These are phyloP conservation scores for Phrynosoma blainvillii DNA, from an alignment of 2,113 vertebrate genomes.

Conservation along the genomic window DNA sequence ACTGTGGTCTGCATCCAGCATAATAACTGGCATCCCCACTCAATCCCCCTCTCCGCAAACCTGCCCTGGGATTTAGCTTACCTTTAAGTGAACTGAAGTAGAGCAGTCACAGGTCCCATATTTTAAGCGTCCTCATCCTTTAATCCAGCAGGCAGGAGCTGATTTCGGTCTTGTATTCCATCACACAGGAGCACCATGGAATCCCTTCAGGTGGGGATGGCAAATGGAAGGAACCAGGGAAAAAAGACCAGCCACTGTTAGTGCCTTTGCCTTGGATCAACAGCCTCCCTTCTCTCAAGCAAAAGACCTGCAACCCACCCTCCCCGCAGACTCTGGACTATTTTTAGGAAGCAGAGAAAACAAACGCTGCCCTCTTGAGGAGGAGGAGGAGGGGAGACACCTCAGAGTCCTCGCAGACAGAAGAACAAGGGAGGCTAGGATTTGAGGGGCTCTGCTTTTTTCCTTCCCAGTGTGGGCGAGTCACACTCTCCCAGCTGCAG, in stretches of 20 bases:
- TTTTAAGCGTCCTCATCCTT: neutral
- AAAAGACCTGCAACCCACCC: neutral
- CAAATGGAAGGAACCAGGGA: neutral
- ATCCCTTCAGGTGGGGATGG: neutral
- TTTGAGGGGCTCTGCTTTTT: no score
- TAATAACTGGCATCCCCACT: no score
- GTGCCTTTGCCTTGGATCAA: neutral
- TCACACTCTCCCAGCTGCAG: no score
- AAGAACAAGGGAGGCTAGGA: no score
- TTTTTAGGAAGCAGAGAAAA: conserved; percentile 33
- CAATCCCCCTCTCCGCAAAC: no score
- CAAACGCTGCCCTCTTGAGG: neutral
- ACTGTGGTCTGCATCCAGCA: neutral
- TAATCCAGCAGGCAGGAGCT: neutral
- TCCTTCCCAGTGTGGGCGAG: no score
- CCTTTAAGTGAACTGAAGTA: neutral
- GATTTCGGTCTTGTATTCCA: neutral
- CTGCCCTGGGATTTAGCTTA: neutral
- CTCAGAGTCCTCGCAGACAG: no score
- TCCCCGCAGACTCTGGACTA: neutral
- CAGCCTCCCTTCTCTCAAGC: neutral
- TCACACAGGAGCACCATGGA: neutral
- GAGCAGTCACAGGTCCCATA: neutral
- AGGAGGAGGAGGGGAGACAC: neutral
- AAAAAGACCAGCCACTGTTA: no score